phyloP scores from a whole-genome alignment of 2,113 vertebrate species.

The Corythoichthys haematopterus region DNA sequence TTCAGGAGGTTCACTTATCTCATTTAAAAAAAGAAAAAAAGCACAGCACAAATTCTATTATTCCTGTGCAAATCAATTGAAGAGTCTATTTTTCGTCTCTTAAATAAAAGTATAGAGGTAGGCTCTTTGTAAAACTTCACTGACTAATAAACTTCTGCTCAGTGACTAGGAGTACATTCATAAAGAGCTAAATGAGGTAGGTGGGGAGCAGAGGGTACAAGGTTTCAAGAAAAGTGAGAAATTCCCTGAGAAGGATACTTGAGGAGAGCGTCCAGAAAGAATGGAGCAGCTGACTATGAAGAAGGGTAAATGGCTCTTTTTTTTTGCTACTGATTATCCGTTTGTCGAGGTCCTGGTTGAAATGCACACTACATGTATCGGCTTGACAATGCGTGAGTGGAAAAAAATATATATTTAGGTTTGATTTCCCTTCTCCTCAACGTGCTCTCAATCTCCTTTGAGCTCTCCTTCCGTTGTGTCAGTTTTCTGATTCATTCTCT shows the following conservation, averaged over 20 bases:
- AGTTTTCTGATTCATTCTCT: constrained; percentile 57
- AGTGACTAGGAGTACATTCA: constrained; percentile 87
- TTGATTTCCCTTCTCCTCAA: constrained; percentile 44
- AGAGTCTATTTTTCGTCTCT: constrained; percentile 57
- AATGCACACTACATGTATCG: constrained; percentile 36
- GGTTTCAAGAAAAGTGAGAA: constrained; percentile 79
- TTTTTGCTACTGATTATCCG: constrained; percentile 56
- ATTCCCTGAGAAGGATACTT: constrained; percentile 90
- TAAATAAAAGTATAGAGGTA: constrained; percentile 78
- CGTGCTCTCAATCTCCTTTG: constrained; percentile 45
- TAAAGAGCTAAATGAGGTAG: constrained; percentile 99
- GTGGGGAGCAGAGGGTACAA: constrained; percentile 81
- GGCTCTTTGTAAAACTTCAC: constrained; percentile 84
- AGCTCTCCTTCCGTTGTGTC: constrained; percentile 42
- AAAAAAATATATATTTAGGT: constrained; percentile 30
- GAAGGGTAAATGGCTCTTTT: constrained; percentile 46
- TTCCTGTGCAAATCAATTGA: constrained; percentile 68
- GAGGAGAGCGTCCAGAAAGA: constrained; percentile 45
- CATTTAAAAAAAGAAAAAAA: constrained; percentile 45
- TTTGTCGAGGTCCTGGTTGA: constrained; percentile 54
- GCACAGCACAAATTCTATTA: constrained; percentile 66
- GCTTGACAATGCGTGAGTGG: constrained; percentile 27
- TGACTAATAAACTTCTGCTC: constrained; percentile 88
- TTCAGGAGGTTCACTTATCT: constrained; percentile 64
- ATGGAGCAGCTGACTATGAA: constrained; percentile 37